Percentiles rank a stretch among this genome's conserved stretches.
Conservation (phyloP, 2,888 invertebrate genomes). For the Leptopilina syphax region DNA sequence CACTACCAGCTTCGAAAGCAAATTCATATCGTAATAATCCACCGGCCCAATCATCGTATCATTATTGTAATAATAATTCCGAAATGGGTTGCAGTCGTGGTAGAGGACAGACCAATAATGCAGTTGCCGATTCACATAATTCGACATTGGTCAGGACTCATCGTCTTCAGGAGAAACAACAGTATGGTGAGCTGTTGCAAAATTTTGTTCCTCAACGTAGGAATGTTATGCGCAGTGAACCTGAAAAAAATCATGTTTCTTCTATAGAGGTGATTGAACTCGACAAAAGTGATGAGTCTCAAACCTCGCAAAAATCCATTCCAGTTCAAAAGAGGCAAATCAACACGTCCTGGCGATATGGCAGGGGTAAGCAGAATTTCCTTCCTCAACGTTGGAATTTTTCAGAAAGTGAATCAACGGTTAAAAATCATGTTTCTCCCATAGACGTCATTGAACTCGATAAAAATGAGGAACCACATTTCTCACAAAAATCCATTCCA, state of each 20-base stretch:
- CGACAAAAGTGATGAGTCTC: conserved; percentile 59
- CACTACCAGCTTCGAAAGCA: conserved; percentile 29
- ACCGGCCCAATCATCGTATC: neutral
- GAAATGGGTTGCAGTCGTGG: conserved; percentile 14
- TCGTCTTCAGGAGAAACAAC: conserved; percentile 63
- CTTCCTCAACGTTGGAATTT: conserved; percentile 59
- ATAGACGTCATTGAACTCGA: conserved; percentile 68
- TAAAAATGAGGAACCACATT: conserved; percentile 52
- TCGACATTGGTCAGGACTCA: conserved; percentile 60
- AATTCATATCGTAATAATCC: neutral
- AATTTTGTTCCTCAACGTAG: conserved; percentile 61
- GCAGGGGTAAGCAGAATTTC: conserved; percentile 56
- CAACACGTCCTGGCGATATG: neutral
- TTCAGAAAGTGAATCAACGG: conserved; percentile 50
- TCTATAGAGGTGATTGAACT: conserved; percentile 66
- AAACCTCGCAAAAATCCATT: conserved; percentile 42
- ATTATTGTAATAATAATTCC: conserved; percentile 2
- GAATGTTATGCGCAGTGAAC: conserved; percentile 55
- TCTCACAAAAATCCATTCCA: conserved; percentile 41
- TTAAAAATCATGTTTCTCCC: conserved; percentile 44
- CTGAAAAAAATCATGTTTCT: conserved; percentile 43
- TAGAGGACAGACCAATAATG: conserved; percentile 38
- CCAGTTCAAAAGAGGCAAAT: conserved; percentile 16
- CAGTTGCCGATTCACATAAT: conserved; percentile 26
- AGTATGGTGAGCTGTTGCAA: conserved; percentile 67